Base-by-base conservation (phyloP, 1,140 invertebrate species). In the Heliconius hewitsoni region DNA sequence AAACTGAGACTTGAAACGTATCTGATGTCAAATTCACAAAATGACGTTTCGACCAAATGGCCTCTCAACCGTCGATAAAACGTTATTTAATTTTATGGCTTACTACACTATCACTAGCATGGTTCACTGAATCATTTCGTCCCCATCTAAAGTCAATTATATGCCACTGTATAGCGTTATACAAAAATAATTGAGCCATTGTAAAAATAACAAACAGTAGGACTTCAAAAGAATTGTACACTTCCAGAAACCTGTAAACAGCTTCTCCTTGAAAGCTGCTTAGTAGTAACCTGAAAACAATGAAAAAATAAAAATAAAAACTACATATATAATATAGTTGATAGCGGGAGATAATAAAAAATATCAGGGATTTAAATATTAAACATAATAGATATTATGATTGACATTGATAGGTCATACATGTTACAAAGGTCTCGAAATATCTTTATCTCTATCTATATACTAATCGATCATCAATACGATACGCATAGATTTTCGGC, bases 111-210 rank as follows among this genome's bases (percentile, higher is more conserved):
- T 8, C 42, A 66, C 42, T 70, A 30, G 30, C 16, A 23, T 66
- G 8, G 8, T 66, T 42, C 9, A 42, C 23, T 55, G 5, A 11
- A 23, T 23, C n/a, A 27, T 42, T 16, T 46, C 57, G 75, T 11
- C 81, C 78, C 85, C 86, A 87, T 4, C 84, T 74, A 0, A 82
- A 66, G 16, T 86, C 85, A 30, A 89, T 74, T 8, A 89, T 72
- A 6, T 71, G 83, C 87, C 87, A 89, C 27, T 87, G 86, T 3
- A 81, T 70, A 16, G 77, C 78, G 50, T 80, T 86, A 42, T 82
- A 87, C 55, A 83, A 84, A 2, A 77, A 34, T 8, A 81, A 76
- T 72, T 80, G 74, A 1, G 77, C 13, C n/a, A 80, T 74, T 4
- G 82, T 73, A 19, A 79, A 66, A 1, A 83, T 3, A 9, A 80